Evolutionary conservation across 2,888 invertebrate species (phyloP).

Genomic region (Griposia aprilina): DNA sequence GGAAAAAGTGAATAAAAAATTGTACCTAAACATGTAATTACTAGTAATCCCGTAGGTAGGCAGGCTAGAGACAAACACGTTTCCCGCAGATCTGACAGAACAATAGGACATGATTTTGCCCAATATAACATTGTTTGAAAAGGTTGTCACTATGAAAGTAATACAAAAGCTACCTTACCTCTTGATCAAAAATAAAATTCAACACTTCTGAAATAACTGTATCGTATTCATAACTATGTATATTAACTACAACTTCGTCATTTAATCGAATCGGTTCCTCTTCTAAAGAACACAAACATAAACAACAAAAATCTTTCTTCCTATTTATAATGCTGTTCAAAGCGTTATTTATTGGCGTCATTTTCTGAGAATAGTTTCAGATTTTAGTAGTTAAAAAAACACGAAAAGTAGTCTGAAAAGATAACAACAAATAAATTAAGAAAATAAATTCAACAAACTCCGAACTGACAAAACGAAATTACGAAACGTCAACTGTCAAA

Average conservation of each 20-base stretch:
- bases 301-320: conserved; percentile 77
- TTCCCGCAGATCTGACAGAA: background rate
- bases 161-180: conserved; percentile 68
- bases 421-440: background rate
- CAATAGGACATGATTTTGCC: background rate
- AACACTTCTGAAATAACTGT: conserved; percentile 75
- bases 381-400: background rate
- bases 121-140: conserved; percentile 3
- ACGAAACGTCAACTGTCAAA: background rate
- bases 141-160: background rate
- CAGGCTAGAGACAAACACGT: background rate
- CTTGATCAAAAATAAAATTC: conserved; percentile 71
- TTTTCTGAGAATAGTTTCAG: conserved; percentile 35
- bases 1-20: conserved; percentile 66
- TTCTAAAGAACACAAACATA: conserved; percentile 74
- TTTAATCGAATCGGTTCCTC: conserved; percentile 70
- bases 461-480: background rate
- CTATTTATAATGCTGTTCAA: conserved; percentile 74
- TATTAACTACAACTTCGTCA: conserved; percentile 75
- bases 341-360: conserved; percentile 68
- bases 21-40: background rate
- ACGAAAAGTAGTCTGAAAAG: background rate
- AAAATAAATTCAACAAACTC: background rate
- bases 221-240: conserved; percentile 64
- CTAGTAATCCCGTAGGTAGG: no score